phyloP scores from a whole-genome alignment of 2,888 invertebrate genomes.

The Drosophila aldrichi region DNA sequence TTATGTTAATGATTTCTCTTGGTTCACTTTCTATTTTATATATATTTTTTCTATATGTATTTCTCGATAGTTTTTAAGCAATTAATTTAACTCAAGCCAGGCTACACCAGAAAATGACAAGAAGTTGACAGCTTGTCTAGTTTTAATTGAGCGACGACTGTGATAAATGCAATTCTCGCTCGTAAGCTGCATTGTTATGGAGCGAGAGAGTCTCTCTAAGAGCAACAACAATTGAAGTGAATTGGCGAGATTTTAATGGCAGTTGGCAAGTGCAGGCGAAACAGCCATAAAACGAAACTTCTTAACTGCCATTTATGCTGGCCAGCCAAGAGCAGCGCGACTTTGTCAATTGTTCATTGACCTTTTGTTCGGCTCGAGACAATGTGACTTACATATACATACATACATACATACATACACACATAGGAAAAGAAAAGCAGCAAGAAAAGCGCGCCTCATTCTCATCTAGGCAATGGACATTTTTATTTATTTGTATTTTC shows the following conservation, averaged over 20 bases:
- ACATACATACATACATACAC: conserved; percentile 1
- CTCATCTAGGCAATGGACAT: conserved; percentile 46
- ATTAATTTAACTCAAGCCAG: not conserved
- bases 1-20: too few relatives aligned
- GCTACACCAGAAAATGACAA: not conserved
- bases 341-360: conserved; percentile 68
- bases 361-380: conserved; percentile 54
- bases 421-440: conserved; percentile 10
- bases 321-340: conserved; percentile 33
- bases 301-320: conserved; percentile 53
- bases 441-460: conserved; percentile 28
- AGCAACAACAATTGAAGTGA: conserved; percentile 16
- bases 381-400: conserved; percentile 6
- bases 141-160: conserved; percentile 45
- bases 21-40: too few relatives aligned
- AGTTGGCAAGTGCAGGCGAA: conserved; percentile 49
- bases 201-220: conserved; percentile 1
- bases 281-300: conserved; percentile 61
- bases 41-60: too few relatives aligned
- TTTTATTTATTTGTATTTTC: conserved; percentile 22
- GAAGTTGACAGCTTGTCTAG: conserved; percentile 13
- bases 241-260: conserved; percentile 40
- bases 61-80: not conserved
- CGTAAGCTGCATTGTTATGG: conserved; percentile 1
- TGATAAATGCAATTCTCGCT: conserved; percentile 20